phyloP scores from a whole-genome alignment of 2,888 invertebrate species.

The Apodemia hepburni region DNA sequence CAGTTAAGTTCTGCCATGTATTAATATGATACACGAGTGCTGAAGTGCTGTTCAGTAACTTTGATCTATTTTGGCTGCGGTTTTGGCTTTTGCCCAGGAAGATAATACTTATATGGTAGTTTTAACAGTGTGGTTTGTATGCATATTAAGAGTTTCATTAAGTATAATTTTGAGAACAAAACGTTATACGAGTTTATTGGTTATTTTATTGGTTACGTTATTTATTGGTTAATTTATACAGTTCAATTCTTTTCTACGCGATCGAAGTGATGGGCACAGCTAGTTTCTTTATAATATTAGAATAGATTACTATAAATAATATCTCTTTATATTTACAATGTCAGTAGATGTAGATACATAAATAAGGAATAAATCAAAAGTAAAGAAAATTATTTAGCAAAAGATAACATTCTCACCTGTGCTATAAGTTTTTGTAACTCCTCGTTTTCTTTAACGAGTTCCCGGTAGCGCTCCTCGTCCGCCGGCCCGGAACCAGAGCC shows the following conservation, averaged over 20 bases:
- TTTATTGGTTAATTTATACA: no score
- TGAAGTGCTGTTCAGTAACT: conserved; percentile 20
- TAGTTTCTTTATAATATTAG: no score
- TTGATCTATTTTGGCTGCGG: conserved; percentile 22
- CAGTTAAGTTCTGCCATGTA: background rate
- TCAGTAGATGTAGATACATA: no score
- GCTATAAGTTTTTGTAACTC: conserved; percentile 97
- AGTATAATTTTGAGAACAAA: background rate
- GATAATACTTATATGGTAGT: conserved; percentile 19
- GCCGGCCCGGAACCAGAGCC: conserved; percentile 92
- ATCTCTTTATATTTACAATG: no score
- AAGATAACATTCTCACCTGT: conserved; percentile 82
- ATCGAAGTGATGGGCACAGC: no score
- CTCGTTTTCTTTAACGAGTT: conserved; percentile 96
- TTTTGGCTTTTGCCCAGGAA: conserved; percentile 18
- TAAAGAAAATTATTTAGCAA: background rate
- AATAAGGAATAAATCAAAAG: no score
- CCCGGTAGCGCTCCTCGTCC: conserved; percentile 97
- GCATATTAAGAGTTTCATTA: background rate
- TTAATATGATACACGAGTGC: conserved; percentile 14
- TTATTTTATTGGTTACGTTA: no score
- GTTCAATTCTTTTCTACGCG: no score
- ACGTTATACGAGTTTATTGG: no score
- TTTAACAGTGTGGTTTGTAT: conserved; percentile 7
- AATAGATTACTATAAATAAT: no score